phyloP scores from a whole-genome alignment of 2,888 invertebrate species.

The Diarsia rubi region DNA sequence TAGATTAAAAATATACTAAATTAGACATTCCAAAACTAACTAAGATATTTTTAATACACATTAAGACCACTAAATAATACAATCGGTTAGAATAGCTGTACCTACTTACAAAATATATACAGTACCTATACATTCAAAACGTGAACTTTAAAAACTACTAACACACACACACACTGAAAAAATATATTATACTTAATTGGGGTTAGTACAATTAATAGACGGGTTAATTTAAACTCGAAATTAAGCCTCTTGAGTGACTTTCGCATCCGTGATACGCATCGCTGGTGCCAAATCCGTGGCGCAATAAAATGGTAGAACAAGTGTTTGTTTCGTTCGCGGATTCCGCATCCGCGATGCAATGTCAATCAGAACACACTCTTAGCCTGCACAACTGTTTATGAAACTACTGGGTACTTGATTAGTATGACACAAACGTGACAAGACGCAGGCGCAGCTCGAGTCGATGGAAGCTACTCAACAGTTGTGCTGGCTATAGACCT shows the following conservation, averaged over 20 bases:
- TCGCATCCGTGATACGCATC: background rate
- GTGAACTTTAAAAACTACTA: conserved; percentile 12
- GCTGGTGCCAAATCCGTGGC: background rate
- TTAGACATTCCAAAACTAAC: conserved; percentile 52
- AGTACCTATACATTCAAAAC: conserved; percentile 4
- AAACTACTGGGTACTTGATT: background rate
- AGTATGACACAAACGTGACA: background rate
- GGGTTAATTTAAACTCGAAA: background rate
- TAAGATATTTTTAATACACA: conserved; percentile 15
- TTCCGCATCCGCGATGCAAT: background rate
- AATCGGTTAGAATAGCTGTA: conserved; percentile 15
- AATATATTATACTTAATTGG: background rate
- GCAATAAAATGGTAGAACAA: background rate
- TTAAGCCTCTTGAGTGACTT: background rate
- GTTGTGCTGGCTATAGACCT: conserved; percentile 44
- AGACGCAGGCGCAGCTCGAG: conserved; percentile 2
- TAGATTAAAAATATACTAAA: conserved; percentile 3
- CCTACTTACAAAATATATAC: conserved; percentile 30
- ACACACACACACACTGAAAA: conserved; percentile 14
- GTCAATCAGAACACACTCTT: background rate
- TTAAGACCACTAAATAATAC: conserved; percentile 2
- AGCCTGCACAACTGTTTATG: conserved; percentile 43
- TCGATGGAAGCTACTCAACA: conserved; percentile 1
- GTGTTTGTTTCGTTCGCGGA: background rate
- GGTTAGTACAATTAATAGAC: conserved; percentile 16